Base-by-base conservation (phyloP, 2,113 vertebrate genomes). In the Todiramphus chloris region DNA sequence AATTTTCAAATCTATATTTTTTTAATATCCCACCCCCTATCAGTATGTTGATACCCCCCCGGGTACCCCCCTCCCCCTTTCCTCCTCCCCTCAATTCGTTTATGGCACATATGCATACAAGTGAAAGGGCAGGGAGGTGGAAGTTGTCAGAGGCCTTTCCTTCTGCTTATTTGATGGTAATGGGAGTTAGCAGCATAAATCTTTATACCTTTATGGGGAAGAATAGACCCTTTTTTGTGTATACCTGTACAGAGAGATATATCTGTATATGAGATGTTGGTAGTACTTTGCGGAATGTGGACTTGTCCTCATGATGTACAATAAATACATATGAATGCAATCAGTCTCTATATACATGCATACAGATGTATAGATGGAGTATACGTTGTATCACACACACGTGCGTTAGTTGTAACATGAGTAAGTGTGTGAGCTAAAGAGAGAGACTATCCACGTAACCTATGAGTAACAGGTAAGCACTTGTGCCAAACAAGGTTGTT, bases 191-290 rank as follows among this genome's bases (percentile, higher is more conserved):
- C 87, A 97, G 89, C 96, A 77, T 97, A 96, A 95, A 95, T 95
- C 87, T 91, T 97, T 96, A 96, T 97, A 92, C 79, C 74, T 97
- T 93, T 94, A 59, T 94, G 58, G 96, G 90, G 85, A 88, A 95
- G 87, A 96, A 95, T 41, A 94, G 91, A 95, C 86, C 77, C 93
- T 81, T 96, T 97, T 92, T 94, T 87, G 92, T 98, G 97, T 97
- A 98, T 97, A 98, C 96, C 83, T 98, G 97, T 98, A 98, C 96
- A 98, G 97, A 98, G 96, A 98, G 96, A 84, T 93, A 53, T 96
- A 95, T 97, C 97, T 97, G 91, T 93, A 87, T 89, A 66, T 93
- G 97, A 97, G 97, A 91, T 94, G 96, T 95, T 28, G 96, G 97
- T 95, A 97, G 97, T 97, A 97, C 97, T 98, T 98, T 97, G 97